Percentiles rank a stretch among this genome's conserved stretches.
These are phyloP conservation scores for Dendrolimus pini DNA, from an alignment of 2,888 invertebrate species.

Conservation along the genomic window DNA sequence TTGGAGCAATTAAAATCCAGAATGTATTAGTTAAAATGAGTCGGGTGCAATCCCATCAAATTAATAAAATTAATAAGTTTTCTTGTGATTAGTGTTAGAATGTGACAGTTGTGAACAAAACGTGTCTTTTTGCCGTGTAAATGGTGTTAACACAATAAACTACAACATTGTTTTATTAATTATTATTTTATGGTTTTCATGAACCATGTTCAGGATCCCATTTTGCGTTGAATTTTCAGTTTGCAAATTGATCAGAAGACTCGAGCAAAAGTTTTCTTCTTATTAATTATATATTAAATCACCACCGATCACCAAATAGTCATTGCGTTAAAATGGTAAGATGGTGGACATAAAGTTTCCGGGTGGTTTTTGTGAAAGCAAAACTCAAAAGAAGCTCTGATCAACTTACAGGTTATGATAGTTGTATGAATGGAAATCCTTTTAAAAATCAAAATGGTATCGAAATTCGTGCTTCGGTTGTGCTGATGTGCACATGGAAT, in stretches of 20 bases:
- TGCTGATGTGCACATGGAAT: conserved; percentile 10
- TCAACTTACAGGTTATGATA: too few species aligned
- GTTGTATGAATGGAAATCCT: too few species aligned
- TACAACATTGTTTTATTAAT: not conserved
- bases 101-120: conserved; percentile 7
- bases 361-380: too few species aligned
- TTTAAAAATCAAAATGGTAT: too few species aligned
- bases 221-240: not conserved
- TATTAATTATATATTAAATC: too few species aligned
- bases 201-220: not conserved
- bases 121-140: conserved; percentile 16
- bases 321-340: too few species aligned
- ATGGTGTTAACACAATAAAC: conserved; percentile 27
- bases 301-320: too few species aligned
- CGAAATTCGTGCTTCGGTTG: conserved; percentile 2
- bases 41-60: not conserved
- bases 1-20: too few species aligned
- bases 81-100: conserved; percentile 24
- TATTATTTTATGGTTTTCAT: not conserved
- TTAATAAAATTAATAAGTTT: conserved; percentile 8
- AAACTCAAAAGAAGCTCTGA: too few species aligned
- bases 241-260: not conserved
- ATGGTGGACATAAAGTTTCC: too few species aligned
- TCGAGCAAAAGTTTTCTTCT: too few species aligned
- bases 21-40: not conserved